Percentiles rank a stretch among this genome's conserved stretches.
Conservation (phyloP, 2,888 invertebrate genomes). For the Nemurella pictetii region DNA sequence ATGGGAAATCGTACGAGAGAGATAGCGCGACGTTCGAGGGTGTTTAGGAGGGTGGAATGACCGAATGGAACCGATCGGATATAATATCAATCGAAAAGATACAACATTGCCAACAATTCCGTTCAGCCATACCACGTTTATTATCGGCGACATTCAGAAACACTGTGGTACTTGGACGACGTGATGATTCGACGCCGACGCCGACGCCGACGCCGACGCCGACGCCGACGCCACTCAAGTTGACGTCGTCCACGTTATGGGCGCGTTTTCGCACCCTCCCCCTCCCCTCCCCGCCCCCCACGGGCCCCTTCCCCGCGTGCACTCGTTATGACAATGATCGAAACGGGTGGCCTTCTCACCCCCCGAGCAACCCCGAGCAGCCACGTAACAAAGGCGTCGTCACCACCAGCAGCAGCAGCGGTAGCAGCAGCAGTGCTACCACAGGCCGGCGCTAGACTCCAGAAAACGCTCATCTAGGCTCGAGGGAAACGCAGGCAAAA, state of each 20-base stretch:
- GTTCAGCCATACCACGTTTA: neutral
- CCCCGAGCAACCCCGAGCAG: neutral
- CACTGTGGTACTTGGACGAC: neutral
- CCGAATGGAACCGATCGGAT: neutral
- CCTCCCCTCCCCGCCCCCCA: neutral
- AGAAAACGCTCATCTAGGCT: no score
- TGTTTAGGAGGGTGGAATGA: neutral
- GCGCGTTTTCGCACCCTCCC: neutral
- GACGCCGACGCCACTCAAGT: neutral
- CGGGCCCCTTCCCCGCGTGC: neutral
- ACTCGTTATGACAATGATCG: conserved; percentile 13
- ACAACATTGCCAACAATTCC: conserved; percentile 12
- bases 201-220: neutral
- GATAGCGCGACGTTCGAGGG: neutral
- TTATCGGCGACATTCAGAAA: conserved; percentile 1
- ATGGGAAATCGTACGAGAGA: neutral
- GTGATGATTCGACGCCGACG: neutral
- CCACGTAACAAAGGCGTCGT: neutral
- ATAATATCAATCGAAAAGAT: conserved; percentile 12
- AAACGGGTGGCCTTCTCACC: neutral
- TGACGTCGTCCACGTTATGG: conserved; percentile 1
- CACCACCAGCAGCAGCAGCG: neutral
- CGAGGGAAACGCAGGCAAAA: neutral
- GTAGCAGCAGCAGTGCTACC: neutral
- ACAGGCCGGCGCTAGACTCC: neutral